Evolutionary conservation across 2,797 vertebrate genomes (phyloP), one percentile per base, ranked within the genome.

Genomic region (Takifugu rubripes): DNA sequence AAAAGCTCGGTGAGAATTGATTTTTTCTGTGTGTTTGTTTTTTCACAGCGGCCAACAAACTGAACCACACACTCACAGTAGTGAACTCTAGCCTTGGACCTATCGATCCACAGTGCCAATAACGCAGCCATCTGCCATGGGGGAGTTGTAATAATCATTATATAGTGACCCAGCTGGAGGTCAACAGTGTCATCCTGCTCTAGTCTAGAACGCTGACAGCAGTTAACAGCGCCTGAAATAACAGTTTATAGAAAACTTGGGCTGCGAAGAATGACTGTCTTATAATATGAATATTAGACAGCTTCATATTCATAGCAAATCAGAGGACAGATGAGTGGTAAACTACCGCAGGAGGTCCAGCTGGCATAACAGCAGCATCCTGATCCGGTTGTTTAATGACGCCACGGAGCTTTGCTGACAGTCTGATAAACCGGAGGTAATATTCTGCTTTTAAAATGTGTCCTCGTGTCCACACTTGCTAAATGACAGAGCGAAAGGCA

Each of bases 71-170:
- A 70, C 63, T 70, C 70, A 63, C 63, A 57, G 50, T 49, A 57
- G 70, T 72, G 78, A 70, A 78, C 76, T 61, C 44, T 50, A 54
- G 73, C 75, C 73, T 59, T 80, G 72, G 78, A 82, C 62, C 56
- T 83, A 88, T 90, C 82, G 89, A 90, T 87, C 73, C 61, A 49
- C 63, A n/a, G 59, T 81, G 83, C 78, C 86, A 83, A 86, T 87
- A 89, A 79, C 73, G 72, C 54, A 83, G 81, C 68, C 74, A 79
- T 82, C 78, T 74, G 79, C 81, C 83, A 78, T 84, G 76, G 75
- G 83, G 86, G 86, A 87, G 87, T 82, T 84, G 80, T 74, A 80
- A 74, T 66, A 70, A 80, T 84, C 83, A 74, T 86, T 88, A 87
- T 67, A 72, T 54, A 78, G 61, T 81, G 77, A 87, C 79, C 84